Base-by-base conservation (phyloP, 2,888 invertebrate species). In the Morinoia aosen region DNA sequence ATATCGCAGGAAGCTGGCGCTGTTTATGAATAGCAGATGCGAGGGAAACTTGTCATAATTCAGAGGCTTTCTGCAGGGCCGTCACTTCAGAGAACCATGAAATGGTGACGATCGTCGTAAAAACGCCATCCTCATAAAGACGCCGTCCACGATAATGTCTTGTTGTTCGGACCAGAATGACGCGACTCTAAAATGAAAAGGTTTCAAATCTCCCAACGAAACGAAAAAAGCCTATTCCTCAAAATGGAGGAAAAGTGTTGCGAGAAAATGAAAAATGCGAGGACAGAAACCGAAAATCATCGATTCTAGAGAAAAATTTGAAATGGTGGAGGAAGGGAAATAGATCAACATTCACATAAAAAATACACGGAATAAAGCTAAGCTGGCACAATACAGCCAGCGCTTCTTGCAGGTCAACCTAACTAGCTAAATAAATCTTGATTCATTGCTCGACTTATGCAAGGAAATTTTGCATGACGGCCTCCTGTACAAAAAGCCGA, bases 51-150 rank as follows among this genome's bases (percentile, higher is more conserved):
- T 76, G 90, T 90, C 90, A 48, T 90, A 90, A 90, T 90, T 90
- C 40, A 90, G 90, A 48, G 39, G 90, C 14, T 90, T 90, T 90
- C 90, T 90, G 90, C 90, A 48, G 40, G 90, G 90, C 40, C 48
- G 90, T 90, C 90, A 48, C 90, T 90, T 48, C 48, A 48, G 48
- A 39, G 40, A 90, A 48, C 90, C 90, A 48, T 90, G 40, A 90
- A 90, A 90, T 90, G 48, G 39, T 90, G 90, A 90, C 40, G 48
- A 90, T 90, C 90, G 90, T 90, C 90, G 90, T 90, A 90, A 90
- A 90, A 90, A 90, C 39, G 40, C 48, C 90, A 90, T 39, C 40
- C 90, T 90, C 90, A 48, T 90, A 40, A 40, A 90, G 39, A 48
- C 40, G 39, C 48, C 90, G 90, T 14, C 48, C 40, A 40, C 40